Base-by-base conservation (phyloP, 2,113 vertebrate genomes). In the Alces alces region DNA sequence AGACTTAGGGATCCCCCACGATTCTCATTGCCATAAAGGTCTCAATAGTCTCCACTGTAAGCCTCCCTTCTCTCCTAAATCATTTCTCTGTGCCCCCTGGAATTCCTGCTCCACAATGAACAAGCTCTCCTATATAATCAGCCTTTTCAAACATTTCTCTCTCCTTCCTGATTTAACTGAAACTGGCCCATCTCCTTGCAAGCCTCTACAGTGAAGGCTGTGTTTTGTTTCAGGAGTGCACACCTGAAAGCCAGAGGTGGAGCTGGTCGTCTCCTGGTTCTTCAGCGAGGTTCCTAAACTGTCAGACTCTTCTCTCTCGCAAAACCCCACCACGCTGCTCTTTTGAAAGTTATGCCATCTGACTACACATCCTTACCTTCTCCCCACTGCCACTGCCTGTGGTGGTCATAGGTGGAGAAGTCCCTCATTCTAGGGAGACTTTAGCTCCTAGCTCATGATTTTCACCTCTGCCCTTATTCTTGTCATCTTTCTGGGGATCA, bases 1-100 rank as follows among this genome's bases (percentile, higher is more conserved):
- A 28, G 54, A n/a, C 27, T 33, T 36, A 8, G 17, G 45, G 30
- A 30, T 57, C 30, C 21, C 66, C 73, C 1, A 3, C 7, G 7
- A 2, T 15, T 58, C 86, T 54, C 64, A 9, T 25, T 39, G 19
- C 30, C 8, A 0, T 3, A 12, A 2, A 50, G 47, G n/a, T 70
- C n/a, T 45, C 1, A 0, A 4, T 2, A 10, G 57, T 19, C 19
- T 52, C 39, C 10, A 58, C 30, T 1, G 12, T 13, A 11, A 52
- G 43, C 64, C 5, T 89, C 45, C 30, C 14, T 39, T 33, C n/a
- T 28, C 58, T 30, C 17, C 58, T 12, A 7, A 16, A 33, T 10
- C 33, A 33, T 39, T 47, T 30, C 21, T 16, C 33, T 19, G 16
- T 60, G 92, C 14, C 28, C 36, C 57, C 30, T 52, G 58, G 19